Evolutionary conservation across 2,113 vertebrate genomes (phyloP).

Genomic region (Limnothrissa miodon): DNA sequence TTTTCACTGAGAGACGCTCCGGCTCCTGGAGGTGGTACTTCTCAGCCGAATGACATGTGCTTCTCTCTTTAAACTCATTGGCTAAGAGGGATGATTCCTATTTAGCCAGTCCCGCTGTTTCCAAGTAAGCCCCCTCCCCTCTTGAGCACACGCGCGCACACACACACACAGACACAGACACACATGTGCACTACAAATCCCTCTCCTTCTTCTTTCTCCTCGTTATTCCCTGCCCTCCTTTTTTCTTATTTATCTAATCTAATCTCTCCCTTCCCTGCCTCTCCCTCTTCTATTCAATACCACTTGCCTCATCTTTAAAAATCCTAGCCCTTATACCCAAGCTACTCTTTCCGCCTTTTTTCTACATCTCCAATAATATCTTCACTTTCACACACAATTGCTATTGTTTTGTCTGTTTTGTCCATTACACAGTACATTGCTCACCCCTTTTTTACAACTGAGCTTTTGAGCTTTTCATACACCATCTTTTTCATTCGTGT

Average conservation of each 20-base stretch:
- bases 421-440: neutral
- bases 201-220: constrained; percentile 46
- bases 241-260: constrained; percentile 27
- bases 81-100: constrained; percentile 73
- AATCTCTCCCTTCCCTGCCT: neutral
- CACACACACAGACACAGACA: neutral
- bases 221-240: constrained; percentile 7
- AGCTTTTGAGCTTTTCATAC: neutral
- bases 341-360: neutral
- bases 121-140: constrained; percentile 64
- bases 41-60: constrained; percentile 75
- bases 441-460: neutral
- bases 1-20: constrained; percentile 63
- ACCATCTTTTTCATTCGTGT: neutral
- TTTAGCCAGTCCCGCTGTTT: constrained; percentile 68
- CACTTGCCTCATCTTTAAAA: neutral
- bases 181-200: constrained; percentile 19
- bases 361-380: neutral
- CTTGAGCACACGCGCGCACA: constrained; percentile 18
- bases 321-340: neutral
- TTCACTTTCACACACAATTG: neutral
- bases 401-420: neutral
- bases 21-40: constrained; percentile 67
- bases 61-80: constrained; percentile 74
- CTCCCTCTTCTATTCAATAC: neutral